Conservation (phyloP, 2,888 invertebrate genomes). For the Netelia fuscicornis region DNA sequence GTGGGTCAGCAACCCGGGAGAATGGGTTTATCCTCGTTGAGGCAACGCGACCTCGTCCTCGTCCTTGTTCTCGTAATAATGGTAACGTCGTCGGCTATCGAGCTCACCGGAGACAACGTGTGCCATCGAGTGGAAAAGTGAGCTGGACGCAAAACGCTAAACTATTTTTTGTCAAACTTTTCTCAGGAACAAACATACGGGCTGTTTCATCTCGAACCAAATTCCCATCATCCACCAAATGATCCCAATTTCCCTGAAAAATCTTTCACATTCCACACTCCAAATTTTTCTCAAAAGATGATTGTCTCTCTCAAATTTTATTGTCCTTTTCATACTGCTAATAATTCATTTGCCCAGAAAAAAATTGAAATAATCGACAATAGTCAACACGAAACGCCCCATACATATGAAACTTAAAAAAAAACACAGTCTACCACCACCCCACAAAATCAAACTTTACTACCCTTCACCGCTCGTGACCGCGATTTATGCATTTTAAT, state of each 20-base stretch:
- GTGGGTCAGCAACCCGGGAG: constrained; percentile 61
- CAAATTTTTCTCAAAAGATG: not conserved
- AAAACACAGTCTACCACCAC: too few relatives aligned
- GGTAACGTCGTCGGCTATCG: constrained; percentile 68
- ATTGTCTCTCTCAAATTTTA: not conserved
- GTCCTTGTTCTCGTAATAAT: constrained; percentile 73
- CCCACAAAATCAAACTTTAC: too few relatives aligned
- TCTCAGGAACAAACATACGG: not conserved
- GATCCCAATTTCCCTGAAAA: not conserved
- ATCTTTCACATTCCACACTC: not conserved
- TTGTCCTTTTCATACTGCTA: not conserved
- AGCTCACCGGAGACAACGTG: constrained; percentile 81
- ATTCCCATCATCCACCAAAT: not conserved
- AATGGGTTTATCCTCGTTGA: constrained; percentile 69
- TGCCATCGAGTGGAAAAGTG: constrained; percentile 84
- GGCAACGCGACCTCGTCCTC: constrained; percentile 68
- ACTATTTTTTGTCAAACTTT: constrained; percentile 22
- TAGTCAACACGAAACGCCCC: too few relatives aligned
- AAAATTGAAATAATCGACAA: too few relatives aligned
- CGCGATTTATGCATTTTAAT: not conserved
- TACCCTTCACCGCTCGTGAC: not conserved
- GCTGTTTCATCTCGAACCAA: too few relatives aligned
- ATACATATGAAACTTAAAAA: too few relatives aligned
- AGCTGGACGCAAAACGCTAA: constrained; percentile 70
- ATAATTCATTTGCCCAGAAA: not conserved